A percentile compares a stretch with the other conserved stretches of the same genome.
phyloP scores from a whole-genome alignment of 2,888 invertebrate genomes.

The Lobophora halterata region DNA sequence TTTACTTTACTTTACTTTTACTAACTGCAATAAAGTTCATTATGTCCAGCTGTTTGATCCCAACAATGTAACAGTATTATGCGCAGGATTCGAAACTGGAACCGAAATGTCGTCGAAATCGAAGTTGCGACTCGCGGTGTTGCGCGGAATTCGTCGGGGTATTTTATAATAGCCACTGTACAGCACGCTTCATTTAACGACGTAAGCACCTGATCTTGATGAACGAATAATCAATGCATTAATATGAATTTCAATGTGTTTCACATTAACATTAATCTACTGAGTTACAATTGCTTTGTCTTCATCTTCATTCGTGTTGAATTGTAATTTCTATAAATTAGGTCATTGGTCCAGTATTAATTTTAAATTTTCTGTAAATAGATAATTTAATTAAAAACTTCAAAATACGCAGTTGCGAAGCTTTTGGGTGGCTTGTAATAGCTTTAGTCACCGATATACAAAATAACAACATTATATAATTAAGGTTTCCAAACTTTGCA shows the following conservation, averaged over 20 bases:
- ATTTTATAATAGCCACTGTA: slow-evolving; percentile 47
- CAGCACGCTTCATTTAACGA: slow-evolving; percentile 23
- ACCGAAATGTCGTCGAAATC: slow-evolving; percentile 37
- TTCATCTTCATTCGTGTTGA: too few relatives aligned
- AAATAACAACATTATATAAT: too few relatives aligned
- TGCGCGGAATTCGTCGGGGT: slow-evolving; percentile 62
- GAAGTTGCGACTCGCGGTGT: slow-evolving; percentile 53
- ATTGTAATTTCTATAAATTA: too few relatives aligned
- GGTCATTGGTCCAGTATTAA: too few relatives aligned
- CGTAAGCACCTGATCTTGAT: slow-evolving; percentile 2
- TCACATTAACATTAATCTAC: too few relatives aligned
- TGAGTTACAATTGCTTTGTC: too few relatives aligned
- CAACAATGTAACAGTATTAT: slow-evolving; percentile 8
- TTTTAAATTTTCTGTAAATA: too few relatives aligned
- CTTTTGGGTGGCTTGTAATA: too few relatives aligned
- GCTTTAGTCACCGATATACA: too few relatives aligned
- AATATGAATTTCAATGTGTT: slow-evolving; percentile 2
- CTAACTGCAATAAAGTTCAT: neutral
- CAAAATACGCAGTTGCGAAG: too few relatives aligned
- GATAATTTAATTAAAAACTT: too few relatives aligned
- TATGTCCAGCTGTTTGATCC: neutral
- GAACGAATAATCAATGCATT: slow-evolving; percentile 11
- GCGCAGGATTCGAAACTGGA: slow-evolving; percentile 13
- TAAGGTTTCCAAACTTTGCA: neutral
- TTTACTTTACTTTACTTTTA: neutral